Base-by-base conservation (phyloP, 2,888 invertebrate genomes). In the Colostygia pectinataria region DNA sequence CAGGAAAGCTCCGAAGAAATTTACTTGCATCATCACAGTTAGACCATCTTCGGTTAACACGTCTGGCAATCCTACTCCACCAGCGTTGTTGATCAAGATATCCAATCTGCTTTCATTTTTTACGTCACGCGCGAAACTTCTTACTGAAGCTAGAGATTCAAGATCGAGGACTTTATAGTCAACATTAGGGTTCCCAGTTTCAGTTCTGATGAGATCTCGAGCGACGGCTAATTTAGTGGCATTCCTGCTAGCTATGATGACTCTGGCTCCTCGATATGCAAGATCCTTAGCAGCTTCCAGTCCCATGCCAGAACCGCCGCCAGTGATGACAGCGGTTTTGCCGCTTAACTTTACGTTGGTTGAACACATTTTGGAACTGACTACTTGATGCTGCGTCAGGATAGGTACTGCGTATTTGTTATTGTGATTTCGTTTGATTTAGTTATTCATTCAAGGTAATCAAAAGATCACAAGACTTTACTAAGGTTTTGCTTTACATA, bases 271-370 rank as follows among this genome's bases (percentile, higher is more conserved):
- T 47, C 94, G 82, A 54, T 83, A 85, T 0, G 95, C 95, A 55
- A 96, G 77, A 60, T 93, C 93, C 50, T 83, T 82, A 0, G 92
- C 94, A 0, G 95, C 93, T 82, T 95, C 95, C 69, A 93, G 93
- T 1, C 97, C 96, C 55, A 96, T 95, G 2, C 96, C 96, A 0
- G 94, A 93, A 73, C 95, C 96, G 0, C 95, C 93, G 4, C 96
- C 96, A 0, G 96, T 96, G 5, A 97, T 85, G 39, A 97, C 91
- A 0, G 92, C 90, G 37, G 93, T 88, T 91, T 94, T 94, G 33
- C 91, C 92, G 0, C 70, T 38, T 6, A 84, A 45, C 31, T 63
- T 65, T 0, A 66, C 68, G 32, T 66, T 68, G 0, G 56, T 60
- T 20, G 44, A 53, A 28, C 61, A 65, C 56, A 59, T 57, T 18